Evolutionary conservation across 2,888 invertebrate genomes (phyloP).

Genomic region (Lampropteryx suffumata): DNA sequence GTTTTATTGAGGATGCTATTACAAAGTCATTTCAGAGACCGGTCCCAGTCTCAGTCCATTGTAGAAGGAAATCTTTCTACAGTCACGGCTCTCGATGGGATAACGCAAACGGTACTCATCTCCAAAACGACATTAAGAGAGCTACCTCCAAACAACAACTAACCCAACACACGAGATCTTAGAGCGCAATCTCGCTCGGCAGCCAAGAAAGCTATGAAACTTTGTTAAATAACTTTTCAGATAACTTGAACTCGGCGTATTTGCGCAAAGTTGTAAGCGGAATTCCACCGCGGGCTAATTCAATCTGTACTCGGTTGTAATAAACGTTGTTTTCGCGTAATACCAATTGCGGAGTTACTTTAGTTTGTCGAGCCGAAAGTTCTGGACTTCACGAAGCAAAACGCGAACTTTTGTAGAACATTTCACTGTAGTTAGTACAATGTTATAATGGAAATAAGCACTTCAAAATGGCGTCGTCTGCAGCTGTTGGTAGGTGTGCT

Average conservation of each 20-base stretch:
- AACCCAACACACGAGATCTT: conserved; percentile 61
- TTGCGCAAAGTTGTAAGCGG: conserved; percentile 80
- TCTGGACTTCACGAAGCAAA: conserved; percentile 83
- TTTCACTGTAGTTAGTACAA: conserved; percentile 84
- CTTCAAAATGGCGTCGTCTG: conserved; percentile 82
- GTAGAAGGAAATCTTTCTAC: conserved; percentile 82
- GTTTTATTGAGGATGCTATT: conserved; percentile 77
- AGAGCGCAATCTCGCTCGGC: conserved; percentile 69
- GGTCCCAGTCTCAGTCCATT: conserved; percentile 77
- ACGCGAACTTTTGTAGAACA: conserved; percentile 83
- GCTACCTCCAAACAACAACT: conserved; percentile 61
- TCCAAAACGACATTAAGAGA: conserved; percentile 57
- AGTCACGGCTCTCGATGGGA: conserved; percentile 83
- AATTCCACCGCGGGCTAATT: conserved; percentile 76
- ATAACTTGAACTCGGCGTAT: conserved; percentile 81
- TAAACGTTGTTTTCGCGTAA: conserved; percentile 82
- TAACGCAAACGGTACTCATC: conserved; percentile 65
- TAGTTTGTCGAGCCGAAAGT: conserved; percentile 70
- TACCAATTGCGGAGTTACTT: conserved; percentile 75
- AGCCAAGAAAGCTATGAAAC: conserved; percentile 80
- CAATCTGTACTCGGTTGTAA: conserved; percentile 80
- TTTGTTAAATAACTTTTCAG: conserved; percentile 84
- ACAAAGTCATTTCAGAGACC: conserved; percentile 78
- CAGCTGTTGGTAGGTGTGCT: conserved; percentile 65
- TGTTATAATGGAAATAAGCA: conserved; percentile 84